Evolutionary conservation across 2,797 vertebrate genomes (phyloP).

Genomic region (Galago senegalensis): DNA sequence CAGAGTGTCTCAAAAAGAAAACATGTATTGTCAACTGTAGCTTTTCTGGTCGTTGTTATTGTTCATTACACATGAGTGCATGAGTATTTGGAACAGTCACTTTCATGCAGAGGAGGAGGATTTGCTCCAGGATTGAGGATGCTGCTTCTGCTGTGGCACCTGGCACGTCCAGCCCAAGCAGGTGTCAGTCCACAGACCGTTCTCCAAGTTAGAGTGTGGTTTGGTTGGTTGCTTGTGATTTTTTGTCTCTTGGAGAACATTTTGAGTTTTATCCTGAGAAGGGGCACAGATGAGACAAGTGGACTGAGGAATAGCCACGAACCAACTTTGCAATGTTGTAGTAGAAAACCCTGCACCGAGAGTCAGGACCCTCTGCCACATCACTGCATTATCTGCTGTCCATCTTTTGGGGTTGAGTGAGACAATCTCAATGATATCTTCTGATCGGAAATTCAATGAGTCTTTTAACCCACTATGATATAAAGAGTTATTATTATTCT

Average conservation of each 20-base stretch:
- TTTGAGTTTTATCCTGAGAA: background rate
- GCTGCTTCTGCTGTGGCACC: background rate
- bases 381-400: background rate
- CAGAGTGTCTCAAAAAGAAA: background rate
- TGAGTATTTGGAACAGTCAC: background rate
- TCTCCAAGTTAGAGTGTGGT: background rate
- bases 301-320: background rate
- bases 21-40: background rate
- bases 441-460: background rate
- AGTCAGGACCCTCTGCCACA: background rate
- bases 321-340: background rate
- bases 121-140: fast-evolving
- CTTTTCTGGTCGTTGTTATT: background rate
- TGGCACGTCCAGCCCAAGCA: background rate
- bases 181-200: background rate
- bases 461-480: background rate
- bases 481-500: background rate
- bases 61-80: background rate
- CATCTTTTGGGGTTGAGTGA: background rate
- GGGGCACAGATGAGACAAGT: background rate
- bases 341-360: background rate
- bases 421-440: background rate
- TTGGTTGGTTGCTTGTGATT: background rate
- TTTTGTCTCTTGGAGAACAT: background rate
- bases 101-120: background rate